Evolutionary conservation across 2,888 invertebrate species (phyloP).

Genomic region (Villa cingulata): DNA sequence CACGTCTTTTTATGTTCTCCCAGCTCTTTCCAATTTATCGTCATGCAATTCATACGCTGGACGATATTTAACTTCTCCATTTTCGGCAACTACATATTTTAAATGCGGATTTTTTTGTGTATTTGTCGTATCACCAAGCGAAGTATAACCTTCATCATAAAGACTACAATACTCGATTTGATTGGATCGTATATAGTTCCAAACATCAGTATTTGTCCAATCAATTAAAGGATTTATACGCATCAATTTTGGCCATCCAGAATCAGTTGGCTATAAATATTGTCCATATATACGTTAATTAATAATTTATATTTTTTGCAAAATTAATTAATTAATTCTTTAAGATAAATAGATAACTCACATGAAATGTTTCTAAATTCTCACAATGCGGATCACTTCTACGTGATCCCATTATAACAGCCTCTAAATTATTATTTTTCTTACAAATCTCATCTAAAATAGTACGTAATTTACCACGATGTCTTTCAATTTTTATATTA

Average conservation of each 20-base stretch:
- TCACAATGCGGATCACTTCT: slow-evolving; percentile 72
- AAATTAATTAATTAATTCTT: too few relatives aligned
- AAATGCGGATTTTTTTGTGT: slow-evolving; percentile 69
- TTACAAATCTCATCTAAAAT: slow-evolving; percentile 51
- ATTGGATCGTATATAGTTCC: slow-evolving; percentile 69
- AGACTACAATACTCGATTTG: slow-evolving; percentile 80
- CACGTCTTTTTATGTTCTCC: slow-evolving; percentile 18
- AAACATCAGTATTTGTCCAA: slow-evolving; percentile 84
- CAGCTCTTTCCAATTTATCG: slow-evolving; percentile 27
- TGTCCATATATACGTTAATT: too few relatives aligned
- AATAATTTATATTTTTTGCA: too few relatives aligned
- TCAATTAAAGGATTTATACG: slow-evolving; percentile 81
- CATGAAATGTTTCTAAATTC: slow-evolving; percentile 54
- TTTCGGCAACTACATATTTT: slow-evolving; percentile 35
- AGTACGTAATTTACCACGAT: slow-evolving; percentile 55
- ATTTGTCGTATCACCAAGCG: slow-evolving; percentile 68
- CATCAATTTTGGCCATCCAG: slow-evolving; percentile 80
- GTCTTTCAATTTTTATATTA: slow-evolving; percentile 53
- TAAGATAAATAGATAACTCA: too few relatives aligned
- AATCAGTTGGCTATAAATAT: slow-evolving; percentile 61
- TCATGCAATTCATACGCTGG: slow-evolving; percentile 53
- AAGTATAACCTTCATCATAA: slow-evolving; percentile 86
- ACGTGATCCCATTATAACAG: slow-evolving; percentile 85
- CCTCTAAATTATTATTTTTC: slow-evolving; percentile 50
- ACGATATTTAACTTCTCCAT: slow-evolving; percentile 41